phyloP scores from a whole-genome alignment of 2,113 vertebrate genomes.

The Tretioscincus oriximinensis region DNA sequence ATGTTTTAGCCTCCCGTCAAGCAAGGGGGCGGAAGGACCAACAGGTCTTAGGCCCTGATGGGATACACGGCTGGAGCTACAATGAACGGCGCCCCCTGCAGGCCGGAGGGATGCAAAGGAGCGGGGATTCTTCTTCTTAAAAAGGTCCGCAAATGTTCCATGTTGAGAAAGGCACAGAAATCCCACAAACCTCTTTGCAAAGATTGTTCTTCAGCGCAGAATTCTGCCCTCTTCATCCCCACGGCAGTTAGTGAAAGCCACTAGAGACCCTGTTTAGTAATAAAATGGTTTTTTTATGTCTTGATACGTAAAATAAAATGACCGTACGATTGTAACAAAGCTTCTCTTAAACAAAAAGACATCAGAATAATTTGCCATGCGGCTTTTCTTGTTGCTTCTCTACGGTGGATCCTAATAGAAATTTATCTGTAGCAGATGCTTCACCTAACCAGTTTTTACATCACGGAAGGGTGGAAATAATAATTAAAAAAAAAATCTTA shows the following conservation, averaged over 20 bases:
- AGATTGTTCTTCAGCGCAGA: too few relatives aligned
- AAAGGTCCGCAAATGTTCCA: too few relatives aligned
- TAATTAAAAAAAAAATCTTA: constrained; percentile 68
- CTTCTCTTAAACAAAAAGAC: constrained; percentile 40
- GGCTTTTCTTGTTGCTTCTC: constrained; percentile 58
- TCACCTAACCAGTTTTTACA: constrained; percentile 76
- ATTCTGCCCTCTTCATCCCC: too few relatives aligned
- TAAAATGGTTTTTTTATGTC: constrained; percentile 79
- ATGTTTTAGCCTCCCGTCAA: too few relatives aligned
- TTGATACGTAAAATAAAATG: constrained; percentile 74
- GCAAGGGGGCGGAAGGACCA: too few relatives aligned
- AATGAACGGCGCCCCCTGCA: too few relatives aligned
- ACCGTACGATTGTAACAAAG: constrained; percentile 76
- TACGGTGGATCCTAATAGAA: constrained; percentile 77
- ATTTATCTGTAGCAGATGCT: constrained; percentile 70
- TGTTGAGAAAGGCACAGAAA: too few relatives aligned
- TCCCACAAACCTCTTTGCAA: too few relatives aligned
- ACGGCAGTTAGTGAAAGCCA: constrained; percentile 65
- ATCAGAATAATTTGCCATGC: constrained; percentile 41
- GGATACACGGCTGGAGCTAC: too few relatives aligned
- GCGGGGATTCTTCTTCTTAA: too few relatives aligned
- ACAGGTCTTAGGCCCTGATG: too few relatives aligned
- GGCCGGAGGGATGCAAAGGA: too few relatives aligned
- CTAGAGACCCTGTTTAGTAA: constrained; percentile 66
- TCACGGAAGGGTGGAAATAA: constrained; percentile 60